Conservation (phyloP, 1,140 invertebrate genomes). For the Drosophila grimshawi region DNA sequence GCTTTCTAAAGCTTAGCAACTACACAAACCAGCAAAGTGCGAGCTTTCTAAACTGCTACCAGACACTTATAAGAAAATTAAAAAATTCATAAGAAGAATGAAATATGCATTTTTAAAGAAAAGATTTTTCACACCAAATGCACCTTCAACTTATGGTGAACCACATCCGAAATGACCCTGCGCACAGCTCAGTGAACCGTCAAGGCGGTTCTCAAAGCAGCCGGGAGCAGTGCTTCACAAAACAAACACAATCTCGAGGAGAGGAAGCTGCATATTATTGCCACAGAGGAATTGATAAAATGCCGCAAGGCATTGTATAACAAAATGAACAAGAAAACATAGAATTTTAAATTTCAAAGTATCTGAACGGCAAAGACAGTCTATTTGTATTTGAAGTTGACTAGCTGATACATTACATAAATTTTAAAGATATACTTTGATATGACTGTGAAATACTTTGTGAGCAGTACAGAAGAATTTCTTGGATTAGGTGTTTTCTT, state of each 20-base stretch:
- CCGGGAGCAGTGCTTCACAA: background rate
- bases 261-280: constrained; percentile 8
- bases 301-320: background rate
- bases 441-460: too few species aligned
- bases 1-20: constrained; percentile 30
- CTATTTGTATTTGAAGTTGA: too few species aligned
- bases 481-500: too few species aligned
- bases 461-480: too few species aligned
- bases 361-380: too few species aligned
- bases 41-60: background rate
- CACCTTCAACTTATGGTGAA: background rate
- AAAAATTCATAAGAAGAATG: background rate
- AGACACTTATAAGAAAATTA: background rate
- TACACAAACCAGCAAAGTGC: constrained; percentile 9
- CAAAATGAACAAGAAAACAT: background rate
- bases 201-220: background rate
- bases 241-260: constrained; percentile 11
- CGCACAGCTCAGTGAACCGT: background rate
- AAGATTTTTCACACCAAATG: background rate
- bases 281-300: constrained; percentile 1
- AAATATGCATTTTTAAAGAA: background rate
- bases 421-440: too few species aligned
- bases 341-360: too few species aligned
- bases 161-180: background rate
- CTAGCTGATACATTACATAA: too few species aligned